Base-by-base conservation (phyloP, 2,888 invertebrate species). In the Antitype chi region DNA sequence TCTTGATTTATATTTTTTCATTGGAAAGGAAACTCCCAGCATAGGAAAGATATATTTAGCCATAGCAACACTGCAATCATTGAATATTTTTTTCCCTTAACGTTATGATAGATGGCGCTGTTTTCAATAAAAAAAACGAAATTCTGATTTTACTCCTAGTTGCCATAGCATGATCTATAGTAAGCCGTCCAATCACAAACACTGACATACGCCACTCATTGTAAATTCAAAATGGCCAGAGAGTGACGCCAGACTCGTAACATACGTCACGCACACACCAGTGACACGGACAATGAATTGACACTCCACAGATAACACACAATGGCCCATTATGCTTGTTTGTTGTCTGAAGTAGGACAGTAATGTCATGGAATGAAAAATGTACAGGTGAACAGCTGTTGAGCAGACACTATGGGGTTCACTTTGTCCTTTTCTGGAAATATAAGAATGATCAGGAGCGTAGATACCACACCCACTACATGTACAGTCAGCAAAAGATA, bases 291-390 rank as follows among this genome's bases (percentile, higher is more conserved):
- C 88, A 87, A 87, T 87, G 88, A 82, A 81, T 81, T 78, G 85
- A 82, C 75, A 81, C 78, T 72, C 73, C 43, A 73, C 76, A 83
- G 87, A 88, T 87, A 87, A 75, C 78, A 55, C 67, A 88, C 87
- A 88, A 88, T 82, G 13, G 72, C 6, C 74, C 62, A 81, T 88
- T 84, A 83, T 88, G 85, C 74, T 43, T 62, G 80, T 84, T 80
- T 86, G 81, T 77, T 60, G 68, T 60, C 49, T 52, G 70, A 85
- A 69, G 73, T 82, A 25, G 85, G 63, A 67, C 85, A 64, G 82
- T 38, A 49, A 70, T 75, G 59, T 71, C 60, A 70, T 15, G 38
- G 38, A 53, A 74, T 85, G 82, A 77, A 85, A 82, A 79, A 85
- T 85, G 68, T 70, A 53, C 60, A 43, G 57, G 49, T 72, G 64